Evolutionary conservation across 2,113 vertebrate species (phyloP), one percentile per base, ranked within the genome.

Genomic region (Dipodomys merriami): DNA sequence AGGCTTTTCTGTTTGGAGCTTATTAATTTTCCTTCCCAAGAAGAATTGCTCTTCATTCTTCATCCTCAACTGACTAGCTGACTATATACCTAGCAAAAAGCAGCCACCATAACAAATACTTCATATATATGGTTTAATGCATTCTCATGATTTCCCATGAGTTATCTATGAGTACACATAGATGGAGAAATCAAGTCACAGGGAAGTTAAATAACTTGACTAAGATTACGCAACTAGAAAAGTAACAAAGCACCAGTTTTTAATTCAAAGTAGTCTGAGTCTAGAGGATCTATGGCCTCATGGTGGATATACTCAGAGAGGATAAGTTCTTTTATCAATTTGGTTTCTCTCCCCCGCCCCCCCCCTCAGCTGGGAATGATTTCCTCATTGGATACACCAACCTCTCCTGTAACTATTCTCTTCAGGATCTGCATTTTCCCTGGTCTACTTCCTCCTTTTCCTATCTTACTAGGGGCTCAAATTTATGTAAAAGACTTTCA

Each of bases 401-500:
- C 4, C 2, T 77, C 27, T 81, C 46, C 82, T 39, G 30, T 1
- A 25, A 35, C 18, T 53, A 5, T 19, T 2, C 3, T 23, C 46
- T 81, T 25, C 7, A 53, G 72, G 64, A 69, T 16, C 7, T n/a
- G 23, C 6, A 1, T 15, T 69, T 11, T 33, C 35, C 33, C 65
- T 35, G 16, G 10, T 1, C 0, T 1, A 2, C 16, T 13, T 39
- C 8, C 25, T 69, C 30, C 71, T 53, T 5, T 73, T 44, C 20
- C 4, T 35, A 53, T 53, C 7, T 27, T 30, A 57, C 71, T 27
- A n/a, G 57, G 19, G 33, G 23, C 46, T 86, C 67, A 44, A 16
- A 18, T 69, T 27, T 29, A 39, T n/a, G 22, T 5, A 0, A 78
- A 91, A 2, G 9, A n/a, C 3, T 90, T 62, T n/a, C 44, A 71